phyloP scores from a whole-genome alignment of 2,113 vertebrate species.

The Gallinago jamesoni region DNA sequence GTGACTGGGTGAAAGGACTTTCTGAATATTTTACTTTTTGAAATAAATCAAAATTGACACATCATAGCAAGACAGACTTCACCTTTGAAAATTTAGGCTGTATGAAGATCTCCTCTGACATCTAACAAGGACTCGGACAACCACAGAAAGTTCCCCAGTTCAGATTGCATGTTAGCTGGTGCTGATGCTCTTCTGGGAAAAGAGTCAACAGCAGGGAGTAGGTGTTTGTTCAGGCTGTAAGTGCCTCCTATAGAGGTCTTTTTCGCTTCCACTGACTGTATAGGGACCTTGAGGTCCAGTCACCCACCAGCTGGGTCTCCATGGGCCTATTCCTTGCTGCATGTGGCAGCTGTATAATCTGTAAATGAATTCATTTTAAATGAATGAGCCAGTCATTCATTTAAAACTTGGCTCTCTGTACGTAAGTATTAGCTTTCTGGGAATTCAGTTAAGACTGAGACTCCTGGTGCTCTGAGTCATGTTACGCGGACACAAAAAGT shows the following conservation, averaged over 20 bases:
- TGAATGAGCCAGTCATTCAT: neutral
- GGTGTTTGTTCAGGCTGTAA: neutral
- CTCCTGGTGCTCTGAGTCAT: neutral
- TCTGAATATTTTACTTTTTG: neutral
- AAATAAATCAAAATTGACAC: neutral
- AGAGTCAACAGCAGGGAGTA: neutral
- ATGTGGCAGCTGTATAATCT: neutral
- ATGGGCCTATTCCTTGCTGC: neutral
- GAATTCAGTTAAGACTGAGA: neutral
- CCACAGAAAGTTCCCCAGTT: neutral
- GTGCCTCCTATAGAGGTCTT: neutral
- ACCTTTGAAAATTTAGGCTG: neutral
- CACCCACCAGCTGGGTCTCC: neutral
- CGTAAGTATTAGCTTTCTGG: neutral
- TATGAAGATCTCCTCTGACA: neutral
- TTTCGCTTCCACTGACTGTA: neutral
- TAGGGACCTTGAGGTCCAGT: neutral
- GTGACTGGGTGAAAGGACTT: neutral
- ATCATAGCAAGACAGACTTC: neutral
- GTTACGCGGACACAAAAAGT: neutral
- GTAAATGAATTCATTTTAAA: too few species aligned
- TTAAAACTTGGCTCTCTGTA: neutral
- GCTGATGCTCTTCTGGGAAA: neutral
- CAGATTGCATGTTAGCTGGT: neutral
- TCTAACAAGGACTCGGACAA: neutral